Base-by-base conservation (phyloP, 2,888 invertebrate species). In the Drosophila mimica region DNA sequence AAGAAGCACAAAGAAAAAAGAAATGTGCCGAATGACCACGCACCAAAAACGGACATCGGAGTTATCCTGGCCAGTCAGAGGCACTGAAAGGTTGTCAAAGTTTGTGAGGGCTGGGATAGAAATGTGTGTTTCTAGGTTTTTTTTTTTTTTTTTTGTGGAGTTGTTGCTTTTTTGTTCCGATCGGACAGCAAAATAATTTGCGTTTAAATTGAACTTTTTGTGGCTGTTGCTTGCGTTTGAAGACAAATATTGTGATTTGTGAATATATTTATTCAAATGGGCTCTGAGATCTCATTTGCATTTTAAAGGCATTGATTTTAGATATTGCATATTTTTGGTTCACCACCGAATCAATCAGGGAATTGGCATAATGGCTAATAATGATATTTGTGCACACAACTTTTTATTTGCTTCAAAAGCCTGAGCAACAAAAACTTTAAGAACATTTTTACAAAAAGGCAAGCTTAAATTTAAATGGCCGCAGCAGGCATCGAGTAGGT, bases 211-310 rank as follows among this genome's bases (percentile, higher is more conserved):
- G 87, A 81, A 76, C 79, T 76, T 63, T n/a, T 63, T 20, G 53
- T 43, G 11, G 25, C 43, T 62, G 40, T 20, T 52, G 20, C 48
- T 46, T 56, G 54, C 63, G 52, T 54, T 77, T 31, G 48, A 48
- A 59, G 80, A 75, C 53, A 54, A 17, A 17, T 78, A 60, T 69
- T 67, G 70, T 81, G 82, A 87, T 89, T 84, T 87, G 70, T 74
- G 84, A 75, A 87, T 79, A 76, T 74, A 84, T 88, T 86, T 83
- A 86, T 87, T 74, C 74, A 73, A 87, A 83, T 79, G 59, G 72
- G 31, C 34, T 28, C 11, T 33, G 59, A 33, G 30, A 15, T 33
- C 40, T 63, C 59, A 77, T 70, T 34, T 71, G 34, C 72, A 76
- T 75, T 65, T 75, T 70, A n/a, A 17, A 28, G 36, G 52, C 86